phyloP scores from a whole-genome alignment of 2,888 invertebrate genomes.

The Chrysodeixis includens region DNA sequence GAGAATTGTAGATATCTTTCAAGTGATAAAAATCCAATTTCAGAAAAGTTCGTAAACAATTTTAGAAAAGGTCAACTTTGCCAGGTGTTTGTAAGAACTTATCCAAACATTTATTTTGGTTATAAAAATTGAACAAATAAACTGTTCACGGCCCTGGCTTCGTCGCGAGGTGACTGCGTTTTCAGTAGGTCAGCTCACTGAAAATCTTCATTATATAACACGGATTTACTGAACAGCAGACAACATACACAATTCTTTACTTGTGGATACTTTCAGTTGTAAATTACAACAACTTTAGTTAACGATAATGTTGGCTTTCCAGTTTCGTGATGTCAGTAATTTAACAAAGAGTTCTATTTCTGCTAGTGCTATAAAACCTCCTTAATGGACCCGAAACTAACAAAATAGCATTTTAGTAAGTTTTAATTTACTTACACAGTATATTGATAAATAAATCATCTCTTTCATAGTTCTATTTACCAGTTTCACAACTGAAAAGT shows the following conservation, averaged over 20 bases:
- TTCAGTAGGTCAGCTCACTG: background rate
- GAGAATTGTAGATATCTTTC: too few relatives aligned
- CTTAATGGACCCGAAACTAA: too few relatives aligned
- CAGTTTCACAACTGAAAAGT: too few relatives aligned
- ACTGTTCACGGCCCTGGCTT: too few relatives aligned
- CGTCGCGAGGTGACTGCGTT: background rate
- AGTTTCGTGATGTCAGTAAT: background rate
- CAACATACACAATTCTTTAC: background rate
- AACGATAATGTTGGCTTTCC: constrained; percentile 15
- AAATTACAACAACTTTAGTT: constrained; percentile 11
- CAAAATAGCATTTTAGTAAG: too few relatives aligned
- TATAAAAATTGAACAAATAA: background rate
- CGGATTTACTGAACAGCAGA: background rate
- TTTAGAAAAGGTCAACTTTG: background rate
- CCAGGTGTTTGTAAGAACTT: background rate
- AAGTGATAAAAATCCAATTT: too few relatives aligned
- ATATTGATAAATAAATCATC: too few relatives aligned
- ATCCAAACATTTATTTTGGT: background rate
- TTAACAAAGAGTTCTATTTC: too few relatives aligned
- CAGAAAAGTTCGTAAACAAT: too few relatives aligned
- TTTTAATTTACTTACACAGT: too few relatives aligned
- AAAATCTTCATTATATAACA: background rate
- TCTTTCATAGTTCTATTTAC: too few relatives aligned
- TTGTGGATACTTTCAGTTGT: background rate
- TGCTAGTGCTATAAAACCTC: too few relatives aligned